Evolutionary conservation across 1,140 invertebrate species (phyloP).

Genomic region (Hylyphantes graminicola): DNA sequence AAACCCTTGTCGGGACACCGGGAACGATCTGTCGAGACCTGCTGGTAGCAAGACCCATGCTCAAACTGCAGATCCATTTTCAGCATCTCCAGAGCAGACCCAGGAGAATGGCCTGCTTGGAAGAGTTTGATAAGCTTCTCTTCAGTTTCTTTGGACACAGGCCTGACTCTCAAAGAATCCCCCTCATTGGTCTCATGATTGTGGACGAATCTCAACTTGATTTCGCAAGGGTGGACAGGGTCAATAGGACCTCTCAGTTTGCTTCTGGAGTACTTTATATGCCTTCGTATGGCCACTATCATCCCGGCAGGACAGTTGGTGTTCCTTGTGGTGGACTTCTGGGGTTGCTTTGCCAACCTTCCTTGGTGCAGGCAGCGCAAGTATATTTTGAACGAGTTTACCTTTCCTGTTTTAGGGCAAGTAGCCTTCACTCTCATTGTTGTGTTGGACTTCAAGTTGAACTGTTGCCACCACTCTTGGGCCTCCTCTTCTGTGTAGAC

Average conservation of each 20-base stretch:
- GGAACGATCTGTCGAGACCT: slow-evolving; percentile 22
- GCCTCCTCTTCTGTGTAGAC: slow-evolving; percentile 44
- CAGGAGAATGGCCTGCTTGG: slow-evolving; percentile 38
- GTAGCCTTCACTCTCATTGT: slow-evolving; percentile 44
- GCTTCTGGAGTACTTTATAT: slow-evolving; percentile 39
- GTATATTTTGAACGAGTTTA: slow-evolving; percentile 44
- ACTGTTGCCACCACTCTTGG: slow-evolving; percentile 51
- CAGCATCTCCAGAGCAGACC: slow-evolving; percentile 33
- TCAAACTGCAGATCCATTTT: slow-evolving; percentile 42
- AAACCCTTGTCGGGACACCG: slow-evolving; percentile 43
- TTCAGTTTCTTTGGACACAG: slow-evolving; percentile 41
- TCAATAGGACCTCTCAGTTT: slow-evolving; percentile 42
- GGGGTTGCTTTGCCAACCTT: slow-evolving; percentile 18
- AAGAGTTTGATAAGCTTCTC: slow-evolving; percentile 21
- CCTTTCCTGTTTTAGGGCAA: slow-evolving; percentile 48
- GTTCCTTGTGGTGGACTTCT: slow-evolving; percentile 5
- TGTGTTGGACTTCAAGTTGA: slow-evolving; percentile 42
- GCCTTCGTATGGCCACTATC: slow-evolving; percentile 29
- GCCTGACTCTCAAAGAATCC: slow-evolving; percentile 37
- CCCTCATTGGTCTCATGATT: slow-evolving; percentile 38
- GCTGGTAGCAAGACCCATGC: slow-evolving; percentile 3
- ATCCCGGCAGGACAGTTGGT: slow-evolving; percentile 49
- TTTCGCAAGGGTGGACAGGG: slow-evolving; percentile 41
- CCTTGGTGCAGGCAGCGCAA: slow-evolving; percentile 47
- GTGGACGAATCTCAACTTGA: slow-evolving; percentile 36